Conservation (phyloP, 2,888 invertebrate genomes). For the Anarsia innoxiella region DNA sequence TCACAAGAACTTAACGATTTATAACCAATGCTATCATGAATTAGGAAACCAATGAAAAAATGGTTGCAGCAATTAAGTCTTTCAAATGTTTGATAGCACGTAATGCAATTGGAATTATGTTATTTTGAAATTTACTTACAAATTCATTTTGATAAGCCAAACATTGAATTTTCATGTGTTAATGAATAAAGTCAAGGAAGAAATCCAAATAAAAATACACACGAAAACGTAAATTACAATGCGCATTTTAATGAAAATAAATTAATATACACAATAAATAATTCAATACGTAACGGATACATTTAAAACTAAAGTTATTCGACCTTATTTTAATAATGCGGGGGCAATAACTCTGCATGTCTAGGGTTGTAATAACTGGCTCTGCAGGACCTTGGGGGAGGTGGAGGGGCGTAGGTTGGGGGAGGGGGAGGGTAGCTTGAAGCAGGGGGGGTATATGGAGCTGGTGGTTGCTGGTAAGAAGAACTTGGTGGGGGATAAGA, state of each 20-base stretch:
- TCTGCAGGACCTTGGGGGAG: background rate
- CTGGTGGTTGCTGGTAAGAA: conserved; percentile 14
- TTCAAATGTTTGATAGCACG: conserved; percentile 18
- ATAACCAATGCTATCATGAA: conserved; percentile 39
- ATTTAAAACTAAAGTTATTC: background rate
- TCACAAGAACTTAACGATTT: conserved; percentile 29
- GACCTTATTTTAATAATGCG: conserved; percentile 7
- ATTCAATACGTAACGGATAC: too few species aligned
- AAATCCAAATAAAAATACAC: too few species aligned
- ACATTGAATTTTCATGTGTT: too few species aligned
- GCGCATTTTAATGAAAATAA: too few species aligned
- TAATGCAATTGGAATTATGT: conserved; percentile 1
- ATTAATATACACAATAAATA: too few species aligned
- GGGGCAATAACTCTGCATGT: conserved; percentile 14
- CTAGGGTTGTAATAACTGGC: conserved; percentile 13
- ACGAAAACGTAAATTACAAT: too few species aligned
- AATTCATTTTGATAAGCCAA: too few species aligned
- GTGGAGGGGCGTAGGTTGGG: conserved; percentile 11
- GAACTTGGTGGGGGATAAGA: conserved; percentile 13
- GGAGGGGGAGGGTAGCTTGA: conserved; percentile 21
- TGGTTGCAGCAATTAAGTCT: conserved; percentile 24
- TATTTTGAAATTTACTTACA: background rate
- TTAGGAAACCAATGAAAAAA: conserved; percentile 39
- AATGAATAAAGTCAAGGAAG: too few species aligned
- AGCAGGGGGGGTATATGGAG: conserved; percentile 18